Base-by-base conservation (phyloP, 2,797 vertebrate genomes). In the Sebastes vulpes region DNA sequence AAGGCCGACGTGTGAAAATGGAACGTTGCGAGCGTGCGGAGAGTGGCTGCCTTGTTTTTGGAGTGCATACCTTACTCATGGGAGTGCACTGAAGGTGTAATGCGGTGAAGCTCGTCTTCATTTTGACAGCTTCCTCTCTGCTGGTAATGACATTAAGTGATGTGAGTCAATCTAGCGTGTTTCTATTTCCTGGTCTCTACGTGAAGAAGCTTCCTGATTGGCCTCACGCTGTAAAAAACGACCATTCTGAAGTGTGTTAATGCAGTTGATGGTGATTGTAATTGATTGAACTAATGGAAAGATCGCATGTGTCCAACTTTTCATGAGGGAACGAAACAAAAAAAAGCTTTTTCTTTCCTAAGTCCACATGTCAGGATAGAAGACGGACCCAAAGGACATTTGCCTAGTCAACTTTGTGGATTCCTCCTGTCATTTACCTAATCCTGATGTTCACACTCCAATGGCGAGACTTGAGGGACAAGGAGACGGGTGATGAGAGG, bases 361-460 rank as follows among this genome's bases (percentile, higher is more conserved):
- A 79, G 81, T 85, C 75, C 53, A 68, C 54, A 76, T 52, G 81
- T 88, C 78, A 84, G 65, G 72, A 65, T 52, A 75, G 53, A 78
- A 91, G 82, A 85, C 72, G 77, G 81, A 77, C 90, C 90, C 89
- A 79, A 38, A 92, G 92, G 92, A 92, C 84, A 86, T 86, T 85
- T 89, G 77, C 80, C 72, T 84, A 83, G 85, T 88, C 90, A 85
- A 93, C 82, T 82, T 78, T 86, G 67, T 81, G 70, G 80, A 91
- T 92, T 79, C 84, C 72, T 82, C 85, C 88, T 92, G 91, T 91
- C 93, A 93, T 92, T 92, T 92, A 90, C 89, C 91, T 91, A 93
- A 93, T 94, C 78, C 88, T 85, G 85, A 91, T 90, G 89, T 94
- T 95, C 92, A 95, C 92, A 94, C 86, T 92, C 89, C 85, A 89